These are phyloP conservation scores for Cyprinus carpio DNA, from an alignment of 2,113 vertebrate genomes.

Conservation along the genomic window DNA sequence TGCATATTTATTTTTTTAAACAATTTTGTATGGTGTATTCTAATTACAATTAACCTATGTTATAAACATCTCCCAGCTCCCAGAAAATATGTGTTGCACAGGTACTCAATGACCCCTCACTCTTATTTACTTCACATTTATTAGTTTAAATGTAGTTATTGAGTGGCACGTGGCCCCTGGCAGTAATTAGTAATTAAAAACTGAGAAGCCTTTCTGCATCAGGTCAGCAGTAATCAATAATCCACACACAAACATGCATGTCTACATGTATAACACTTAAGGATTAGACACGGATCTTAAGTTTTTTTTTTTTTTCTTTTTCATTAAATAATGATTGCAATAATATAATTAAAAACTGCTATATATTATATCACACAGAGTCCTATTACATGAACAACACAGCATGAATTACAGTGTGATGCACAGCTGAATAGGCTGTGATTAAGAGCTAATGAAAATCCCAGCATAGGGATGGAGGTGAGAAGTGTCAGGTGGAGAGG, in stretches of 20 bases:
- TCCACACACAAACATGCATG: constrained; percentile 28
- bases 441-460: constrained; percentile 44
- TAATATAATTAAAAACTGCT: background rate
- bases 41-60: background rate
- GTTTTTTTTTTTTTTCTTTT: too few relatives aligned
- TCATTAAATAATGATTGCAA: too few relatives aligned
- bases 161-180: constrained; percentile 53
- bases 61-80: background rate
- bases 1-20: too few relatives aligned
- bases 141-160: constrained; percentile 68
- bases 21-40: background rate
- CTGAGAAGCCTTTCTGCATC: constrained; percentile 69
- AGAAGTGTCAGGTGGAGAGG: constrained; percentile 39
- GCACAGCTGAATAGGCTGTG: constrained; percentile 24
- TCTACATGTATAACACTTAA: constrained; percentile 8
- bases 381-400: background rate
- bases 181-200: constrained; percentile 66
- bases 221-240: constrained; percentile 57
- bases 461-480: constrained; percentile 32
- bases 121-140: constrained; percentile 52
- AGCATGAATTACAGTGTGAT: background rate
- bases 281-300: background rate
- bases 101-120: constrained; percentile 4
- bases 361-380: background rate
- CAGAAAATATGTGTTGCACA: background rate